Evolutionary conservation across 1,140 invertebrate genomes (phyloP), one percentile per base, ranked within the genome.

Genomic region (Elysia chlorotica): DNA sequence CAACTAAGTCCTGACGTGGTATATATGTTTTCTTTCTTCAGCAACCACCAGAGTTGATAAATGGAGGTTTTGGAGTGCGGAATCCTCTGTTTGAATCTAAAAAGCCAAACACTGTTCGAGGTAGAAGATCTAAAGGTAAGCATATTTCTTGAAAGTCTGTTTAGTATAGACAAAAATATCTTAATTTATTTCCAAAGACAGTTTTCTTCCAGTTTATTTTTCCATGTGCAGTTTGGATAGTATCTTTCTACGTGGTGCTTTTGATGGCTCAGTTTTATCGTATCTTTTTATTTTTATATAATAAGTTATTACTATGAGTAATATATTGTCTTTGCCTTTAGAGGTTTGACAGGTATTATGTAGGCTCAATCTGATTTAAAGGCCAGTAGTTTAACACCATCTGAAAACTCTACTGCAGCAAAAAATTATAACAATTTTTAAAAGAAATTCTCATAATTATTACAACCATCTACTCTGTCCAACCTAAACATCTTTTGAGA

Each of bases 111-210:
- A 33, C 1, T 54, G 0, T 2, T 19, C 3, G 25, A 1, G 1
- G 21, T 2, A 68, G 56, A 68, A 1, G n/a, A 21, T 2, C 23
- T n/a, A n/a, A n/a, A 68, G 38, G 66, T 68, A 56, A 68, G 66
- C 41, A n/a, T 65, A 35, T 35, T 25, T 6, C 14, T 17, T 59
- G 28, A 10, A 59, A 59, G 14, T 25, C 28, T 17, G 28, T 17
- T 10, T 25, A 59, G 28, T 59, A 25, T 59, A 59, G 17, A 59
- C 28, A 10, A 19, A 59, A 19, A 59, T 63, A 35, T 5, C 14
- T 63, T 5, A 10, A 31, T 63, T 21, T 63, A 63, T 63, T 30
- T 35, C 17, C 61, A 63, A 10, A 21, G 33, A 14, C 28, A 35
- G 10, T 59, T 59, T 10, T 17, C 56, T 17, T 28, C 25, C 17